Percentiles rank a stretch among this genome's conserved stretches.
These are phyloP conservation scores for Tursiops truncatus DNA, from an alignment of 2,113 vertebrate species.

Conservation along the genomic window DNA sequence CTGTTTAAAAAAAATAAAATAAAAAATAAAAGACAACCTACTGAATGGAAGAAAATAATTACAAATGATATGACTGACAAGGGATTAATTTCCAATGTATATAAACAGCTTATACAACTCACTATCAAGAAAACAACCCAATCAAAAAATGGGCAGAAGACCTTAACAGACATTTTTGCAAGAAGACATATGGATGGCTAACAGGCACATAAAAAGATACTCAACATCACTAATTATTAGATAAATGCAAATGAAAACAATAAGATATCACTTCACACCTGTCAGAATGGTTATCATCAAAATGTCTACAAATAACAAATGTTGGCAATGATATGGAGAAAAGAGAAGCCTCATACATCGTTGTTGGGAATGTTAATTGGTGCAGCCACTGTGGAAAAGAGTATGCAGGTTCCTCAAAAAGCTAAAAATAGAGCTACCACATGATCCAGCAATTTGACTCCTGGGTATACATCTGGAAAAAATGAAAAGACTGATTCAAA, in stretches of 20 bases:
- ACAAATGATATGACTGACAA: background rate
- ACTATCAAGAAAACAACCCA: background rate
- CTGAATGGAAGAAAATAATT: background rate
- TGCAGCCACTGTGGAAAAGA: background rate
- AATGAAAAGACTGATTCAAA: background rate
- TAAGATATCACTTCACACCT: background rate
- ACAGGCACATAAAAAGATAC: background rate
- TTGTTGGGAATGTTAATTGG: background rate
- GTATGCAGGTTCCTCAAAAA: background rate
- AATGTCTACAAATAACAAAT: background rate
- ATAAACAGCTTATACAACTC: background rate
- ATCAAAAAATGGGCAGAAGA: background rate
- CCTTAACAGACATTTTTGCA: background rate
- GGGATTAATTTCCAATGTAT: background rate
- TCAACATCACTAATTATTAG: background rate
- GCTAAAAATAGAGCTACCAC: background rate
- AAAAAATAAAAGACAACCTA: background rate
- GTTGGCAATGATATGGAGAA: background rate
- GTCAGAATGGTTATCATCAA: background rate
- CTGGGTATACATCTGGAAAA: background rate
- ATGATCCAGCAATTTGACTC: background rate
- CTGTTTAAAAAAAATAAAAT: no score
- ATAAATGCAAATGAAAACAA: background rate
- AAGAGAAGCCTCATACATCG: background rate
- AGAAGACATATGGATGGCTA: no score